Evolutionary conservation across 2,113 vertebrate species (phyloP), one percentile per base, ranked within the genome.

Genomic region (Carollia perspicillata): DNA sequence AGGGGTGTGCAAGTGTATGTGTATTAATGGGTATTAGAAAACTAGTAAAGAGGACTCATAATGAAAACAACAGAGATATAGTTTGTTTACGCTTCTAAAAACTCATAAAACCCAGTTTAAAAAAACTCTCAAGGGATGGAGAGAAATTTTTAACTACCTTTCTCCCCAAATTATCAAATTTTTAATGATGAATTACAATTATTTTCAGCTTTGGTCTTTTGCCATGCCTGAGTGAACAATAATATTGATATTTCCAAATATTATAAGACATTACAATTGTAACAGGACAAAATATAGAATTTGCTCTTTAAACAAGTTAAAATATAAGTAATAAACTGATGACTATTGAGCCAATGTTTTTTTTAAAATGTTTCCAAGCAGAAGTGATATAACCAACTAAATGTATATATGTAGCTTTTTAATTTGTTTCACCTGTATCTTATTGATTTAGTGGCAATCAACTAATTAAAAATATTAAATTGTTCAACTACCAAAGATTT

Each of bases 261-360:
- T 85, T 93, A 96, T 90, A 91, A 77, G 42, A 79, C 23, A 81
- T 75, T 42, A 95, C 16, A 95, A 44, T 90, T 89, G 23, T 90
- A 96, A 84, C 35, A 85, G 55, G 93, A 44, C 10, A 87, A 97
- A 88, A 72, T 42, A 88, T 71, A 65, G 7, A 83, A 84, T 68
- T 84, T 93, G 85, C 20, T 88, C 92, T 93, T 88, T 30, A 91
- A 89, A 69, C 35, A 96, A 97, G 91, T 83, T 65, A 94, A 92
- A 90, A 78, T 93, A 95, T 12, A 95, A 88, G 63, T 85, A 93
- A 85, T 68, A 95, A 95, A 86, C 58, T 12, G 37, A 85, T 53
- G 30, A 79, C 37, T 53, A 68, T 8, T 84, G n/a, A 18, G 42
- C 12, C 28, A 97, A 74, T 40, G 2, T 4, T 55, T 85, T 83